Evolutionary conservation across 2,113 vertebrate species (phyloP).

Genomic region (Burhinus oedicnemus): DNA sequence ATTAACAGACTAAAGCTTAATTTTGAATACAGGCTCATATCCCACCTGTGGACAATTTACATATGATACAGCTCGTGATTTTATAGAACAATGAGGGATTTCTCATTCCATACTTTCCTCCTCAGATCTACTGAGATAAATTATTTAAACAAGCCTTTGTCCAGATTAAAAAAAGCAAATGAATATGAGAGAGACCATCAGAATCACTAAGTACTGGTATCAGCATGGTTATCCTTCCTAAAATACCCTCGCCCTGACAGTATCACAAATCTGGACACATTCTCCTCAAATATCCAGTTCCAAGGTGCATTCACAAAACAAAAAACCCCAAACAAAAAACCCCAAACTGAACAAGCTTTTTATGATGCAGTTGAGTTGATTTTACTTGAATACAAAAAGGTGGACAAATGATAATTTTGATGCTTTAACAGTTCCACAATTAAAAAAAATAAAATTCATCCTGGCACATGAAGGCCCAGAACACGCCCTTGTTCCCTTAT

Average conservation of each 20-base stretch:
- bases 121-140: background rate
- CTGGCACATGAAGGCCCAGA: background rate
- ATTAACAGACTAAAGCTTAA: background rate
- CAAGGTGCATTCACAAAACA: background rate
- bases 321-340: background rate
- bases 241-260: background rate
- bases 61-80: background rate
- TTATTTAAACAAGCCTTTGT: background rate
- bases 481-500: background rate
- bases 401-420: background rate
- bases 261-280: background rate
- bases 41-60: background rate
- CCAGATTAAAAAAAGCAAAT: background rate
- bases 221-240: background rate
- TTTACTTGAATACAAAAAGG: background rate
- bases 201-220: background rate
- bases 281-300: background rate
- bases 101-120: background rate
- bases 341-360: background rate
- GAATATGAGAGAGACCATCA: background rate
- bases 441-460: background rate
- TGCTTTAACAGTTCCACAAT: background rate
- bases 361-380: background rate
- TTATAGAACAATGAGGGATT: background rate
- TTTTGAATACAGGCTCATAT: background rate